Evolutionary conservation across 2,888 invertebrate genomes (phyloP), one percentile per base, ranked within the genome.

Genomic region (Trissoscelio sp.): DNA sequence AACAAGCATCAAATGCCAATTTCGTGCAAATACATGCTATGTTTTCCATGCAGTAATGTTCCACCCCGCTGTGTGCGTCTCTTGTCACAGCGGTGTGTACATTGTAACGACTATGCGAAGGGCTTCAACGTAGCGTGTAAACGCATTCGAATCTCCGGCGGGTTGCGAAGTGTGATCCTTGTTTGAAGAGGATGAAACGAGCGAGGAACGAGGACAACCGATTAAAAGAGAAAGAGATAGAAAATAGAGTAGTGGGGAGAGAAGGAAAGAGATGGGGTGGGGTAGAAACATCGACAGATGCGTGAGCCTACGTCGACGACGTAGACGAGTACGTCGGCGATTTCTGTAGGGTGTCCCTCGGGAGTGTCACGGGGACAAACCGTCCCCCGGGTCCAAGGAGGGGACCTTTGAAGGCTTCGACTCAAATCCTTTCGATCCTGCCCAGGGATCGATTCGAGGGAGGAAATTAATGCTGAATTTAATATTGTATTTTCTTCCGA

Each of bases 311-410:
- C 37, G 66, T 58, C 72, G 72, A 48, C 58, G 69, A 62, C 42
- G 46, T 14, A 14, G 60, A 39, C 42, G 55, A 69, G 62, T 11
- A 5, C 67, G 37, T 7, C 39, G 74, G 42, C 74, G 70, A 53
- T 48, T 67, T 69, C 67, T 72, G 67, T 81, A 79, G 83, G 85
- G 77, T 80, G 82, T 90, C 90, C 86, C 90, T 77, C 62, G 90
- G 88, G 90, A 89, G 86, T 88, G 84, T 85, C 85, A 86, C 84
- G 83, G 87, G 86, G 88, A 89, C 90, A 90, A 90, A 90, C 88
- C 87, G 85, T 90, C 90, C 90, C 89, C 79, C 70, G 87, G 84
- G 84, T 82, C 79, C 46, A 66, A 77, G 73, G 72, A 75, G 81
- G 81, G 84, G 77, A 67, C 81, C 79, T 79, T 85, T 84, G 73